A percentile compares a stretch with the other conserved stretches of the same genome.
Conservation (phyloP, 2,113 vertebrate species). For the Pelecanoides urinatrix region DNA sequence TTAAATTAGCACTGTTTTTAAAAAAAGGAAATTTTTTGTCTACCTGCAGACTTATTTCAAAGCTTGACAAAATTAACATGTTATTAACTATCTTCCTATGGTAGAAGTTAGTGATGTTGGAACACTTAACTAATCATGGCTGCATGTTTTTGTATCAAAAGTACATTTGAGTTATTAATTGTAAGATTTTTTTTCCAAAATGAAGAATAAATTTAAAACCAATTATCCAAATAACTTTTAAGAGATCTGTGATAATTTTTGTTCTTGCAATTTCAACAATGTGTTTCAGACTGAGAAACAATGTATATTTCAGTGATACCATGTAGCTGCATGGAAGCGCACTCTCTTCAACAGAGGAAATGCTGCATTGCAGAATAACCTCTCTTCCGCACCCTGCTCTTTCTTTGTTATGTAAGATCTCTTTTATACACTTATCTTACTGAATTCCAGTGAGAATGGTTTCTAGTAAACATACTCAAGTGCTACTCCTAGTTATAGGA, state of each 20-base stretch:
- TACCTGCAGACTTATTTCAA: not conserved
- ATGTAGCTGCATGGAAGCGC: not conserved
- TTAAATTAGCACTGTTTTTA: not conserved
- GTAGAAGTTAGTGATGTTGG: not conserved
- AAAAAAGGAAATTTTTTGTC: not conserved
- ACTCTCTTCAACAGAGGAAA: not conserved
- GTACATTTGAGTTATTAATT: not conserved
- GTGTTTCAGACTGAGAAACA: not conserved
- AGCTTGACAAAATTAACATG: not conserved
- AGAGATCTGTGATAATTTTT: not conserved
- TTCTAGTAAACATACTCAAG: not conserved
- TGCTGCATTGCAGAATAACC: not conserved
- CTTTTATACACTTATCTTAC: not conserved
- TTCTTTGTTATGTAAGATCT: not conserved
- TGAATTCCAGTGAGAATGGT: not conserved
- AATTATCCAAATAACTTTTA: not conserved
- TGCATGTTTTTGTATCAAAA: not conserved
- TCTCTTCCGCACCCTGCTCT: not conserved
- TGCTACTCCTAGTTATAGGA: not conserved
- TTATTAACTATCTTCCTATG: not conserved
- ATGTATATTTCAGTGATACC: not conserved
- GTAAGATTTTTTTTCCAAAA: not conserved
- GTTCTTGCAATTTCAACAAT: not conserved
- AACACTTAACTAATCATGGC: not conserved
- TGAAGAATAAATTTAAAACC: not conserved